phyloP scores from a whole-genome alignment of 1,140 invertebrate genomes.

The Euura saliciscinereae region DNA sequence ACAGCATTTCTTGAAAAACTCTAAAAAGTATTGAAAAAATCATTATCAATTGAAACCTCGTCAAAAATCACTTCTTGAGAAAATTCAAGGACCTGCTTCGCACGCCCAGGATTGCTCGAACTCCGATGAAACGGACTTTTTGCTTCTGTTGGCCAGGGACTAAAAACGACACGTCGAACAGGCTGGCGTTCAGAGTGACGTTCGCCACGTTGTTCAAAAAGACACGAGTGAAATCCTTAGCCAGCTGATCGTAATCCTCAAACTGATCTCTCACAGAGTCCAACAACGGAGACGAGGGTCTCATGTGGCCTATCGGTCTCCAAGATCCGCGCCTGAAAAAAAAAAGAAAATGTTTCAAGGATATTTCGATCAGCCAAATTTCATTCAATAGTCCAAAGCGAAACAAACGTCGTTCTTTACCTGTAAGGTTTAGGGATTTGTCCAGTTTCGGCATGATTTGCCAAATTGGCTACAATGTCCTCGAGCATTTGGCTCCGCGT shows the following conservation, averaged over 20 bases:
- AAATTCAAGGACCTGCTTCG: conserved; percentile 72
- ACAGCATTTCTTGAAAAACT: conserved; percentile 92
- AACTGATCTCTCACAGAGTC: conserved; percentile 92
- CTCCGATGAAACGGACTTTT: conserved; percentile 87
- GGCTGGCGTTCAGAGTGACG: conserved; percentile 71
- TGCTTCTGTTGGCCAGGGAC: conserved; percentile 87
- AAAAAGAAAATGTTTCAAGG: conserved; percentile 15
- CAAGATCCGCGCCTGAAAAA: conserved; percentile 78
- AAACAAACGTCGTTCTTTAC: conserved; percentile 52
- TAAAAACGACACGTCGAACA: conserved; percentile 91
- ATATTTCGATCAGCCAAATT: background rate
- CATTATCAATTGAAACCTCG: conserved; percentile 15
- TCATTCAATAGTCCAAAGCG: conserved; percentile 2
- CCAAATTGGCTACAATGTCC: conserved; percentile 91
- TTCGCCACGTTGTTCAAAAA: conserved; percentile 84
- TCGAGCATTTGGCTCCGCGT: conserved; percentile 92
- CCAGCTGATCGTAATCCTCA: conserved; percentile 92
- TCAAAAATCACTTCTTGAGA: conserved; percentile 8
- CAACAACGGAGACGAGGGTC: conserved; percentile 88
- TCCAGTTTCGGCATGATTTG: conserved; percentile 93
- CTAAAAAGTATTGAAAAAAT: conserved; percentile 42
- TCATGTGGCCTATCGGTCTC: conserved; percentile 94
- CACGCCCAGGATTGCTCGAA: conserved; percentile 89
- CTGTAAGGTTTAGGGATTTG: conserved; percentile 95
- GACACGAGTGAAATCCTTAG: conserved; percentile 89